Percentiles rank a stretch among this genome's conserved stretches.
Conservation (phyloP, 2,113 vertebrate genomes). For the Malurus alboscapulatus region DNA sequence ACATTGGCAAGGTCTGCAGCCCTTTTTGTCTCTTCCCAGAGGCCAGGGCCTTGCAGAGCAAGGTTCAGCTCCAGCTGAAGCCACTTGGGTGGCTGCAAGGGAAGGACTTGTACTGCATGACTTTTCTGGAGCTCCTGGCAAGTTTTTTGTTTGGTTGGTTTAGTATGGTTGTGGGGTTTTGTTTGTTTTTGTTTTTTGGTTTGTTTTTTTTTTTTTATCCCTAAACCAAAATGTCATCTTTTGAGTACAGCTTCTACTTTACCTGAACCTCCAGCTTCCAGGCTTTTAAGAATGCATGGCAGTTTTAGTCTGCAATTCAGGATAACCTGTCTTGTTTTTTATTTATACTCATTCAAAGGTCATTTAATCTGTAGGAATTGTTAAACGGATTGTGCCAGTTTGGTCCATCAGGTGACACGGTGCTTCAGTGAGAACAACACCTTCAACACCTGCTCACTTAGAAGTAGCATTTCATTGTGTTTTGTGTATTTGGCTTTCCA, state of each 20-base stretch:
- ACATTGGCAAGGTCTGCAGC: neutral
- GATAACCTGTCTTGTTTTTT: neutral
- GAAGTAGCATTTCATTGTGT: neutral
- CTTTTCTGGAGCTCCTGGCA: neutral
- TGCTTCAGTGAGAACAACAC: neutral
- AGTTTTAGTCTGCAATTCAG: neutral
- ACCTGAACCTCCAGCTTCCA: neutral
- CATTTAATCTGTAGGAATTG: neutral
- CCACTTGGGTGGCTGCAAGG: fast-evolving
- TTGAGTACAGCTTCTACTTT: neutral
- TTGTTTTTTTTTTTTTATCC: neutral
- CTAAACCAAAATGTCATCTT: fast-evolving
- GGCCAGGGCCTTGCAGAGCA: neutral
- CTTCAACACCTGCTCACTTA: neutral
- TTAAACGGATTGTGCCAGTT: neutral
- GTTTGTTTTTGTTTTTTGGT: too few species aligned
- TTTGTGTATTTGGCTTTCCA: neutral
- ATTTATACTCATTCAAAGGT: neutral
- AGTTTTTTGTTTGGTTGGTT: fast-evolving
- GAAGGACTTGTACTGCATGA: neutral
- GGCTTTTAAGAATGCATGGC: neutral
- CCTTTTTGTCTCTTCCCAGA: fast-evolving
- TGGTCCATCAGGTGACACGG: neutral
- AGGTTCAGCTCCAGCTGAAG: neutral
- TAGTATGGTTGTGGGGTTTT: neutral